Evolutionary conservation across 2,888 invertebrate genomes (phyloP).

Genomic region (Antitype chi): DNA sequence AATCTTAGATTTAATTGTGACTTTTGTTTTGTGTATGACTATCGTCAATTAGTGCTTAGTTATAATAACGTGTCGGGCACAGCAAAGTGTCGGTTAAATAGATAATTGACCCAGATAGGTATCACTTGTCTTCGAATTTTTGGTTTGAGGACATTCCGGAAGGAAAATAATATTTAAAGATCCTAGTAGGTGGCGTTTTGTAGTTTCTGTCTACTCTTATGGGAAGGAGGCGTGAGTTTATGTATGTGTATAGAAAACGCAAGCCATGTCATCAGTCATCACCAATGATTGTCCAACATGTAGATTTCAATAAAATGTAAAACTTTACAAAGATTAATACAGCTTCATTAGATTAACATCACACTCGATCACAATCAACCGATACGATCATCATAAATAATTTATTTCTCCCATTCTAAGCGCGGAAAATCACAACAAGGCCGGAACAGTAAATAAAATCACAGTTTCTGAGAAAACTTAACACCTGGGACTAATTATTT

Average conservation of each 20-base stretch:
- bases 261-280: not conserved
- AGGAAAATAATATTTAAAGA: not conserved
- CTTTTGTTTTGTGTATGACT: no score
- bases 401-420: conserved; percentile 29
- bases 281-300: not conserved
- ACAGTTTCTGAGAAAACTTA: conserved; percentile 14
- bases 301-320: not conserved
- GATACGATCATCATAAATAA: conserved; percentile 44
- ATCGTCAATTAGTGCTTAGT: no score
- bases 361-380: conserved; percentile 17
- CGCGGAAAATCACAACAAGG: conserved; percentile 52
- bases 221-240: not conserved
- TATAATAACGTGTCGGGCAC: no score
- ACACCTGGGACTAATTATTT: conserved; percentile 43
- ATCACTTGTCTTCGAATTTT: no score
- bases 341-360: conserved; percentile 18
- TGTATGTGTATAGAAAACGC: not conserved
- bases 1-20: no score
- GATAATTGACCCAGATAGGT: no score
- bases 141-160: not conserved
- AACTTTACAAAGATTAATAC: not conserved
- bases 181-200: not conserved
- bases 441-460: conserved; percentile 2
- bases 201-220: no score
- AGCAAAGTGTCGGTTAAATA: no score